These are phyloP conservation scores for Frankliniella fusca DNA, from an alignment of 2,888 invertebrate species.

Conservation along the genomic window DNA sequence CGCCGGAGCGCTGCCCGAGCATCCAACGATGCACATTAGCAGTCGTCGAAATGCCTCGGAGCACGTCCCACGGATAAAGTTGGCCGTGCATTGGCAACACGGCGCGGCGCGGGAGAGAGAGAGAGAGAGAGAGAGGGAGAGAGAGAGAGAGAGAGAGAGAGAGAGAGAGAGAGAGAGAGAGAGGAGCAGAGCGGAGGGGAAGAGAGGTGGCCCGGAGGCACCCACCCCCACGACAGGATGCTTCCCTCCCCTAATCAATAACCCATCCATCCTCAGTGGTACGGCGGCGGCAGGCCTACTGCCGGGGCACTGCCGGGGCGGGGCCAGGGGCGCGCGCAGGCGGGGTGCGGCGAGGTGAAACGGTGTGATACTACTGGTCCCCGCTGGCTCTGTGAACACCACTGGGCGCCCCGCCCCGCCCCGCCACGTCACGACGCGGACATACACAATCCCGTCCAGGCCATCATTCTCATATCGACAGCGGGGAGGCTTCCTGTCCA, in stretches of 20 bases:
- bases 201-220: not conserved
- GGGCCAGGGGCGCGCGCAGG: too few species aligned
- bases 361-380: not conserved
- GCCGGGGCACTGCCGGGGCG: not conserved
- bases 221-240: not conserved
- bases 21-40: not conserved
- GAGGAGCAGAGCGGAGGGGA: not conserved
- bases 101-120: not conserved
- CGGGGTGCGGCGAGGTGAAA: not conserved
- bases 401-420: not conserved
- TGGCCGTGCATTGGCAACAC: not conserved
- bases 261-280: not conserved
- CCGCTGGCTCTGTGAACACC: not conserved
- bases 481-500: not conserved
- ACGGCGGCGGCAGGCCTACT: not conserved
- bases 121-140: not conserved
- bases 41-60: not conserved
- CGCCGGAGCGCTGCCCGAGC: too few species aligned
- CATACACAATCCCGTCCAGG: not conserved
- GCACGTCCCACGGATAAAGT: not conserved
- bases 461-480: not conserved
- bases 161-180: not conserved
- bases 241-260: not conserved
- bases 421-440: not conserved
- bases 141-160: slow-evolving; percentile 9